Percentiles rank a stretch among this genome's conserved stretches.
Evolutionary conservation across 2,888 invertebrate species (phyloP).

Genomic region (Clitarchus hookeri): DNA sequence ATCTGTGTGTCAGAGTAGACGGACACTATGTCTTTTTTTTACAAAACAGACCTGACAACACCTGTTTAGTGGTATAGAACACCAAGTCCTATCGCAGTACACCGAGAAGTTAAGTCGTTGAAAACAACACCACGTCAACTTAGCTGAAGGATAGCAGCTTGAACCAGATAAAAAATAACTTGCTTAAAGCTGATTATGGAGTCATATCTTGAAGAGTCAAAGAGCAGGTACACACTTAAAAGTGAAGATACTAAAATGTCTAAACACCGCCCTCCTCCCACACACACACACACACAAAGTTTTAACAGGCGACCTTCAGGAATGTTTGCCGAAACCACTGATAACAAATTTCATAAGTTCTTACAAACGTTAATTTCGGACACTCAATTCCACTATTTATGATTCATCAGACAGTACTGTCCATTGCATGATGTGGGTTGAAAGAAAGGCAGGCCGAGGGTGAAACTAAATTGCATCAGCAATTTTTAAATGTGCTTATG

Average conservation of each 20-base stretch:
- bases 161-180: neutral
- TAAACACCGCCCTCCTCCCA: neutral
- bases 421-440: neutral
- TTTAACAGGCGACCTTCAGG: neutral
- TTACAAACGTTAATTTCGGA: neutral
- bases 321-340: neutral
- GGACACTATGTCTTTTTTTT: too few relatives aligned
- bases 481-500: neutral
- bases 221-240: neutral
- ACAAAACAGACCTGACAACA: too few relatives aligned
- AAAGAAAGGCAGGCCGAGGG: neutral
- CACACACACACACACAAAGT: too few relatives aligned
- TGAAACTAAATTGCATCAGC: too few relatives aligned
- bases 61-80: too few relatives aligned
- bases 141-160: neutral
- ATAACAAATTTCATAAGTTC: neutral
- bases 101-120: too few relatives aligned
- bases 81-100: too few relatives aligned
- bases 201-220: neutral
- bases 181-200: neutral
- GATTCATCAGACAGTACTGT: neutral
- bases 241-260: neutral
- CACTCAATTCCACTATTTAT: neutral
- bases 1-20: too few relatives aligned
- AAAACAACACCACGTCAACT: too few relatives aligned